Conservation (phyloP, 2,113 vertebrate species). For the Lophotis ruficrista region DNA sequence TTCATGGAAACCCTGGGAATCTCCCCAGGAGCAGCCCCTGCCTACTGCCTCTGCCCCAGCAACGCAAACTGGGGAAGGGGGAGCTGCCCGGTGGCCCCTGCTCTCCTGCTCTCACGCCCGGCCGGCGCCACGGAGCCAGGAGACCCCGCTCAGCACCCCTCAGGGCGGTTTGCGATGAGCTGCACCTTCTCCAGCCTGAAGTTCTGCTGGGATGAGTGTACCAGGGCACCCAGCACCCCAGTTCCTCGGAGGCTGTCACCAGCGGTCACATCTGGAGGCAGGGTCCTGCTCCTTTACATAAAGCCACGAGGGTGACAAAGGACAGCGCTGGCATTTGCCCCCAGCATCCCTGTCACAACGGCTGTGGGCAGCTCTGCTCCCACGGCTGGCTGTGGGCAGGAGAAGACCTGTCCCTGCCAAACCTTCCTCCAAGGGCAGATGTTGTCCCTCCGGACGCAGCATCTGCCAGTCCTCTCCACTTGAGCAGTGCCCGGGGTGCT, state of each 20-base stretch:
- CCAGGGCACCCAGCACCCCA: not conserved
- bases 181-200: not conserved
- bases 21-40: not conserved
- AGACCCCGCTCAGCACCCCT: not conserved
- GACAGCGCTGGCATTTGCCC: not conserved
- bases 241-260: not conserved
- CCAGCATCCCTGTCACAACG: accelerated
- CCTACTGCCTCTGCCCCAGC: not conserved
- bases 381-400: not conserved
- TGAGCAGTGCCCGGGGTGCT: not conserved
- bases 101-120: not conserved
- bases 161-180: not conserved
- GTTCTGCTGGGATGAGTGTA: not conserved
- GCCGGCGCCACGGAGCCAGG: not conserved
- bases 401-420: not conserved
- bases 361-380: not conserved
- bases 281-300: accelerated
- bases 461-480: not conserved
- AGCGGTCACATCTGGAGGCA: not conserved
- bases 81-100: not conserved
- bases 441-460: not conserved
- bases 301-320: not conserved
- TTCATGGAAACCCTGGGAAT: not conserved
- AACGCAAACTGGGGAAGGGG: not conserved
- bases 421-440: not conserved